Percentiles rank a stretch among this genome's conserved stretches.
These are phyloP conservation scores for Centrocercus urophasianus DNA, from an alignment of 2,113 vertebrate species.

Conservation along the genomic window DNA sequence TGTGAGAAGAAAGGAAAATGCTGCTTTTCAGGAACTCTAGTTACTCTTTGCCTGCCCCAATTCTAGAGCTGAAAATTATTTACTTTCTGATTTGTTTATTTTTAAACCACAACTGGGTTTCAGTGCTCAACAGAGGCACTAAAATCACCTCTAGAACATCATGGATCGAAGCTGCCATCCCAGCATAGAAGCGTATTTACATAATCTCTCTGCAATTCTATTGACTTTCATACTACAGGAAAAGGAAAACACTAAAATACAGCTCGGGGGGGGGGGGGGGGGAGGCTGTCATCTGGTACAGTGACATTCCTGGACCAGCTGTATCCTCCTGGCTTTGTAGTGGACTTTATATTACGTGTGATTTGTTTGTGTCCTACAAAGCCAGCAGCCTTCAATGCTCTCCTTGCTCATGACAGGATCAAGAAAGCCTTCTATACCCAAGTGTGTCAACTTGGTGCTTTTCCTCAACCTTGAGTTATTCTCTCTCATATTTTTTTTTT, in stretches of 20 bases:
- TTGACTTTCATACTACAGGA: not conserved
- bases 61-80: not conserved
- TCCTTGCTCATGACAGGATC: not conserved
- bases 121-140: not conserved
- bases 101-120: not conserved
- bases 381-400: not conserved
- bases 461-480: not conserved
- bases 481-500: not conserved
- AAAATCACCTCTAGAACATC: not conserved
- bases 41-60: not conserved
- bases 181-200: not conserved
- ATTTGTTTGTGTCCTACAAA: not conserved
- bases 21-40: not conserved
- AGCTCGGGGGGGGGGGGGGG: not conserved
- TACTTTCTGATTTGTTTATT: not conserved
- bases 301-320: not conserved
- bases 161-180: not conserved
- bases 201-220: not conserved
- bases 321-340: not conserved
- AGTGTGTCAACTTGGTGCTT: not conserved
- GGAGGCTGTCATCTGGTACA: not conserved
- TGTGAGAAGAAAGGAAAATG: not conserved
- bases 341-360: not conserved
- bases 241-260: not conserved
- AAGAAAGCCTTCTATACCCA: not conserved